Evolutionary conservation across 2,888 invertebrate species (phyloP), one percentile per base, ranked within the genome.

Genomic region (Troides helena): DNA sequence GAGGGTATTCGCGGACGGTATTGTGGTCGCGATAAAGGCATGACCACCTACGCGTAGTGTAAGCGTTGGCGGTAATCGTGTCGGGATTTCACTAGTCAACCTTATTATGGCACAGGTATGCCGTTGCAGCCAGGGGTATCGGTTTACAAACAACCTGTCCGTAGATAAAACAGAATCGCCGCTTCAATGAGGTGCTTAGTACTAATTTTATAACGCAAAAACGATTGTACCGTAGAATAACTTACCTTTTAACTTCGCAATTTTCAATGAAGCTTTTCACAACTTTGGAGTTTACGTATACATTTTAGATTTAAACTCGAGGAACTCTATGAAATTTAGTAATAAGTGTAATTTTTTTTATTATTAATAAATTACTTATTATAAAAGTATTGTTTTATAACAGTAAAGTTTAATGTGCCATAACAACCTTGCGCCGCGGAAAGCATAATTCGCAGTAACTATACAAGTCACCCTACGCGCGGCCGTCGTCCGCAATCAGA

Each of bases 1-100:
- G 80, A 81, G 70, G 70, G 70, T 66, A 80, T 76, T 72, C 74
- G 71, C 79, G 77, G 77, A 78, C 79, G 78, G 85, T 81, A 87
- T 85, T 85, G 85, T 85, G 80, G 75, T 79, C 73, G 80, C 84
- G 89, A 89, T 88, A 88, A 85, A 87, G 83, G 83, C 83, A 81
- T 85, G 87, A 84, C 90, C 90, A 88, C 90, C 90, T 88, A 90
- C 89, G 85, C 85, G 79, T 81, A 71, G 72, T 71, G 73, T 77
- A 72, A 80, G 85, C 84, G 85, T 86, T 82, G 85, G 85, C 83
- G 84, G 77, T 73, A 74, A 75, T 76, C 78, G 77, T 77, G 78
- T 77, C 75, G 74, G 78, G 78, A 77, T 80, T 81, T 79, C 80
- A 77, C 85, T 78, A 81, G 80, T 80, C 78, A 78, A 83, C 80